Percentiles rank a stretch among this genome's conserved stretches.
Conservation (phyloP, 2,888 invertebrate genomes). For the Chymomyza caudatula region DNA sequence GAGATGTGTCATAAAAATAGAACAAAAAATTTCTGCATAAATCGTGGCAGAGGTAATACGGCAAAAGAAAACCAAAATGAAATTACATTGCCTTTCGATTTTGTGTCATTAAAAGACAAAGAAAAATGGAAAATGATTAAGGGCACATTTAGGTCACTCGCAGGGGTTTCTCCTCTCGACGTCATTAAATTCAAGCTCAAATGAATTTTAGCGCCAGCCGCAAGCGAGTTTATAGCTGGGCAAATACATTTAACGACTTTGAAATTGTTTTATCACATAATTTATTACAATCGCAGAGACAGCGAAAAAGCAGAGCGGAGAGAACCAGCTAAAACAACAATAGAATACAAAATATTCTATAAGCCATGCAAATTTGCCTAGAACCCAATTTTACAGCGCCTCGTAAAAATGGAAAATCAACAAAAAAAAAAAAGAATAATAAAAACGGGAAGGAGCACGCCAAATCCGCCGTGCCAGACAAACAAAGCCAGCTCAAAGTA, state of each 20-base stretch:
- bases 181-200: conserved; percentile 27
- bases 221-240: conserved; percentile 14
- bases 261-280: conserved; percentile 48
- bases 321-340: conserved; percentile 30
- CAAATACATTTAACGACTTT: conserved; percentile 43
- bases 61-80: conserved; percentile 27
- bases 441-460: background rate
- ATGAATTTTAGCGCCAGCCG: conserved; percentile 29
- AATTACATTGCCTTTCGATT: conserved; percentile 43
- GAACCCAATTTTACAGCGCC: conserved; percentile 26
- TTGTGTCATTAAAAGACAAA: conserved; percentile 26
- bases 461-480: background rate
- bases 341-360: background rate
- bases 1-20: background rate
- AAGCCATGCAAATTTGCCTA: conserved; percentile 31
- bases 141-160: conserved; percentile 15
- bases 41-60: background rate
- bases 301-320: conserved; percentile 4
- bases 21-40: conserved; percentile 7
- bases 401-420: conserved; percentile 8
- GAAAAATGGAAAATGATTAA: conserved; percentile 19
- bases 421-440: background rate
- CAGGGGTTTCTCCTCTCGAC: background rate
- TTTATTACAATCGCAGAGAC: conserved; percentile 38
- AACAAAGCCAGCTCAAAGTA: conserved; percentile 33